Conservation (phyloP, 2,113 vertebrate genomes). For the Panthera uncia region DNA sequence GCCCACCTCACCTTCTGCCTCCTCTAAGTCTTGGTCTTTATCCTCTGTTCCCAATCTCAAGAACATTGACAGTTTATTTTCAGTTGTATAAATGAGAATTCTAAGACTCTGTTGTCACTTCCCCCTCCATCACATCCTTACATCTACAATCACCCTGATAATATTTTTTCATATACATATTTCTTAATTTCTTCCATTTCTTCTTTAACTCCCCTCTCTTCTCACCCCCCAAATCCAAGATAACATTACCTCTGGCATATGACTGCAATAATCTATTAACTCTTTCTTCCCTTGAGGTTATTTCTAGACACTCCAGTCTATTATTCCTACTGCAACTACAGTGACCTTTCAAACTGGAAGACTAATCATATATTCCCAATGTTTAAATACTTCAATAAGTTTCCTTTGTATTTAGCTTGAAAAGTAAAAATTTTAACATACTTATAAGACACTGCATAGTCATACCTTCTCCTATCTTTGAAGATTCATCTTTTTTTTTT, state of each 20-base stretch:
- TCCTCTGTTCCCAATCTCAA: not conserved
- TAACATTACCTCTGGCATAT: not conserved
- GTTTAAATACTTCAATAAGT: not conserved
- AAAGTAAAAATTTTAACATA: not conserved
- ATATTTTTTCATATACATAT: not conserved
- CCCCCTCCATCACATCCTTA: not conserved
- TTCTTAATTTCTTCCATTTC: not conserved
- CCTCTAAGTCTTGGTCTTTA: not conserved
- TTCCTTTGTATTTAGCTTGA: conserved; percentile 18
- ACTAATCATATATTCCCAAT: not conserved
- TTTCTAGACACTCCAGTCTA: not conserved
- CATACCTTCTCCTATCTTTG: not conserved
- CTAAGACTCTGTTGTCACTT: not conserved
- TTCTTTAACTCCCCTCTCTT: not conserved
- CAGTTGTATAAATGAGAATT: not conserved
- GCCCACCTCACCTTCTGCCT: not conserved
- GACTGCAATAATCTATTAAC: not conserved
- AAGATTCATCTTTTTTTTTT: not conserved
- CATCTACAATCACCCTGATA: not conserved
- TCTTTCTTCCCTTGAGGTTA: not conserved
- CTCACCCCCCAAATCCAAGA: not conserved
- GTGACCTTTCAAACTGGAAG: conserved; percentile 22
- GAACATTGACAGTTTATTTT: not conserved
- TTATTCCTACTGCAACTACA: not conserved
- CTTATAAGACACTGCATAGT: not conserved